Conservation (phyloP, 2,113 vertebrate species). For the Salvator merianae region DNA sequence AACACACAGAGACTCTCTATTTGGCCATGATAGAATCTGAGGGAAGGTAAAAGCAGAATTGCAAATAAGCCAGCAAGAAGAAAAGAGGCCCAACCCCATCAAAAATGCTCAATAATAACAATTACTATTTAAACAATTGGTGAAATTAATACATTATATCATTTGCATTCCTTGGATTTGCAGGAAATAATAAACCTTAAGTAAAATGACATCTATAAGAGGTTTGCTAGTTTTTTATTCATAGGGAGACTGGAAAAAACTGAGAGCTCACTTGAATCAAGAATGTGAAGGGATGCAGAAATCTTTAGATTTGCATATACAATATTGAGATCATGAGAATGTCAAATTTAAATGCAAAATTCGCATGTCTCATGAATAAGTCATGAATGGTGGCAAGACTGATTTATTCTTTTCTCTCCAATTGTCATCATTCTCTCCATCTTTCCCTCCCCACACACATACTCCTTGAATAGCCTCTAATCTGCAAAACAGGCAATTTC, state of each 20-base stretch:
- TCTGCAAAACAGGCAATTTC: constrained; percentile 62
- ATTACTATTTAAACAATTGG: constrained; percentile 26
- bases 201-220: not conserved
- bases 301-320: constrained; percentile 76
- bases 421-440: constrained; percentile 19
- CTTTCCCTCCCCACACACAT: not conserved
- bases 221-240: constrained; percentile 46
- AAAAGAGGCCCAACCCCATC: not conserved
- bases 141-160: constrained; percentile 1
- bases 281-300: constrained; percentile 65
- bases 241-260: constrained; percentile 42
- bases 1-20: constrained; percentile 13
- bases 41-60: constrained; percentile 32
- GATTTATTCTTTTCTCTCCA: constrained; percentile 55
- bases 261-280: constrained; percentile 56
- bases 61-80: constrained; percentile 22
- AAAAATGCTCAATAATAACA: not conserved
- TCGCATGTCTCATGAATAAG: constrained; percentile 75
- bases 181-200: constrained; percentile 26
- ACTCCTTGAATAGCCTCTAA: constrained; percentile 49
- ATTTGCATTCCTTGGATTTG: constrained; percentile 22
- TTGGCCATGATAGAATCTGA: constrained; percentile 26
- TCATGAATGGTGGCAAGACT: constrained; percentile 69
- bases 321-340: constrained; percentile 77
- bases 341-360: constrained; percentile 77